Evolutionary conservation across 2,797 vertebrate species (phyloP), one percentile per base, ranked within the genome.

Genomic region (Scyliorhinus canicula): DNA sequence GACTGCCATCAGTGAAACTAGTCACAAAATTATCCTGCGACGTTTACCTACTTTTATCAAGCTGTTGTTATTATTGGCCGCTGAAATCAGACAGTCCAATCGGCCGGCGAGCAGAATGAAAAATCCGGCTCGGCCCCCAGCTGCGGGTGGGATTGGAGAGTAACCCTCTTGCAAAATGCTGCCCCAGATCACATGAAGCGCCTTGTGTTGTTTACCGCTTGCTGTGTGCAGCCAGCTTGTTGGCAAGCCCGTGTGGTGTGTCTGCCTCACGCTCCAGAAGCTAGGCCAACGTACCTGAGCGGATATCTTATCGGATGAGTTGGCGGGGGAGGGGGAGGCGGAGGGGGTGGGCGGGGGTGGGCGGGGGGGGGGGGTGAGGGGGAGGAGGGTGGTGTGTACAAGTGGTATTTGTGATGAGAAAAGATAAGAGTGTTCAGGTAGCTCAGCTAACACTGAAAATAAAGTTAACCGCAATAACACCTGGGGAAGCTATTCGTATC

Each of bases 241-340:
- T 1, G 0, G 31, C 11, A 14, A 28, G 67, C 31, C 9, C 8
- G 67, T 74, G 31, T 35, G 90, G 95, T 95, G 95, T 60, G 60
- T 52, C 31, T 71, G 47, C n/a, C n/a, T 63, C 4, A 50, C 35
- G 26, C 31, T 93, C 28, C 57, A 93, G 67, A 69, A 63, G 55
- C 65, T 44, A 79, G 94, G 60, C 90, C 19, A 31, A 90, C 40
- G 35, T 82, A 82, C 95, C 88, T 60, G 95, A 79, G 57, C 90
- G 47, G 85, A 79, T 93, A 55, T 93, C 90, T 93, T 93, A 93
- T 93, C 95, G 67, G 95, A 93, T 93, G 95, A 65, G 40, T 67
- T 93, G 91, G 95, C n/a, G 84, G 65, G 21, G 26, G 65, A 40
- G 63, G 77, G 91, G 63, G n/a, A 12, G n/a, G 14, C 50, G 82